Base-by-base conservation (phyloP, 2,888 invertebrate species). In the Trissonchulus sp. region DNA sequence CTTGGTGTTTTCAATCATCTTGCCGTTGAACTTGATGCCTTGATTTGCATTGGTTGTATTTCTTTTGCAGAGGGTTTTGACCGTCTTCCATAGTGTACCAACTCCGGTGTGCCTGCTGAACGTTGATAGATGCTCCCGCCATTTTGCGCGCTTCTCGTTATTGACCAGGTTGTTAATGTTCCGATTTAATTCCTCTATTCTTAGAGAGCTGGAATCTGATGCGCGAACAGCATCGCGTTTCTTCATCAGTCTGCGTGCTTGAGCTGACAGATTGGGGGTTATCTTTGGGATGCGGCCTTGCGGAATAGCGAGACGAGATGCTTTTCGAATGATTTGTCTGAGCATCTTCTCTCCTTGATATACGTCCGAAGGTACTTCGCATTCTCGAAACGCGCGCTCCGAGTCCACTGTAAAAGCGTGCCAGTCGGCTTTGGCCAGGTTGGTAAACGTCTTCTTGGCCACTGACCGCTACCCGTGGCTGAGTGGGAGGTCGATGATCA, bases 381-480 rank as follows among this genome's bases (percentile, higher is more conserved):
- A 18, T 60, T n/a, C 18, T 60, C 60, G 18, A 60, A 60, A 60
- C 18, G n/a, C 18, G 18, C n/a, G 18, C 18, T 60, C 60, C 18
- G n/a, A 60, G n/a, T n/a, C 60, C 18, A 18, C 18, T 23, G 18
- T 23, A n/a, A 60, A 60, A 23, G 18, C 60, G 60, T 60, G 18
- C n/a, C 60, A 60, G 60, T 60, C 60, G n/a, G 60, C 60, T 60
- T 60, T 60, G 60, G 18, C n/a, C 60, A 60, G 60, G n/a, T 60
- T 60, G n/a, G n/a, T 60, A n/a, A 18, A 60, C 18, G 60, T 60
- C n/a, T n/a, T 18, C n/a, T 60, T 60, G 18, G 60, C n/a, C 60
- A n/a, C n/a, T n/a, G n/a, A 18, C 60, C 18, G n/a, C 18, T 23
- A 23, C n/a, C 18, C 60, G 18, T 18, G n/a, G n/a, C 18, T 60